Conservation (phyloP, 2,888 invertebrate genomes). For the Rotaria socialis region DNA sequence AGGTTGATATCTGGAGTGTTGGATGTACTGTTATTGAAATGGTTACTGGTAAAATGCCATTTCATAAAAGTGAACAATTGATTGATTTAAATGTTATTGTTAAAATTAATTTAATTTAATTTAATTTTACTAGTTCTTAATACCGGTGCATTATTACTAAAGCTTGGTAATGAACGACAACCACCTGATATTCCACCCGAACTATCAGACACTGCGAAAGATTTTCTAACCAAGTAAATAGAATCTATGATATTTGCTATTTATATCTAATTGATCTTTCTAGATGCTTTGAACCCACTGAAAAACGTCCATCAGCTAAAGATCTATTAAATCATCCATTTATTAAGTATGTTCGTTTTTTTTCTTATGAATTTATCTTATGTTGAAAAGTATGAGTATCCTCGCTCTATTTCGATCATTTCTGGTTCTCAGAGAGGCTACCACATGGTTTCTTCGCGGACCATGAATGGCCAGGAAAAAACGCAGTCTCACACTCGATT, state of each 20-base stretch:
- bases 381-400: no score
- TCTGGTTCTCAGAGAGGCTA: no score
- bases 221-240: not conserved
- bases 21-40: constrained; percentile 38
- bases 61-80: not conserved
- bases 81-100: not conserved
- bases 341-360: not conserved
- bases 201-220: not conserved
- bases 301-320: not conserved
- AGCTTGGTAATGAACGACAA: constrained; percentile 16
- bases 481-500: no score
- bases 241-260: not conserved
- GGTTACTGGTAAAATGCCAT: constrained; percentile 31
- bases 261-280: not conserved
- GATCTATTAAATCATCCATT: constrained; percentile 36
- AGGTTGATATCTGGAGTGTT: constrained; percentile 35
- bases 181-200: not conserved
- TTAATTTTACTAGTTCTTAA: not conserved
- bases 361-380: not conserved
- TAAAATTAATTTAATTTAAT: no score
- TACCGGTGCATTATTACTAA: not conserved
- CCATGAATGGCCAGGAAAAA: no score
- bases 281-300: constrained; percentile 3
- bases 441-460: no score
- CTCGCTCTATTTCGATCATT: no score